Evolutionary conservation across 2,113 vertebrate species (phyloP).

Genomic region (Microtus pennsylvanicus): DNA sequence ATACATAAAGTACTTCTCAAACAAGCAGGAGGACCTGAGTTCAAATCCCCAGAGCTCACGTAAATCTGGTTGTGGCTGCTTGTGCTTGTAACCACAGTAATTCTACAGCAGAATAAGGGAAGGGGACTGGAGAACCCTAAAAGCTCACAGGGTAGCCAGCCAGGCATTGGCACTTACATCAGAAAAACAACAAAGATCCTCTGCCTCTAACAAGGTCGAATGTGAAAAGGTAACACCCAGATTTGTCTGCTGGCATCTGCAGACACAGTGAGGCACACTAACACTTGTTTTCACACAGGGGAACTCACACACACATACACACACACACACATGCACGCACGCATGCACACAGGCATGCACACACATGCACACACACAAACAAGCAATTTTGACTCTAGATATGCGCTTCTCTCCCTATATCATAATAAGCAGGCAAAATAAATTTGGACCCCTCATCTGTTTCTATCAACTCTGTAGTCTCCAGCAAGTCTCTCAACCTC

Average conservation of each 20-base stretch:
- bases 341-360: background rate
- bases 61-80: background rate
- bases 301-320: background rate
- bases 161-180: background rate
- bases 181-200: background rate
- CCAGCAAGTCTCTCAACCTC: background rate
- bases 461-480: background rate
- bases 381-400: background rate
- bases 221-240: background rate
- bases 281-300: background rate
- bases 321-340: background rate
- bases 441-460: background rate
- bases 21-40: background rate
- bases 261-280: too few species aligned
- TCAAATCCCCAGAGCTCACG: background rate
- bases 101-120: background rate
- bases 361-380: background rate
- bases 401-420: background rate
- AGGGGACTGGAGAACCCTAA: background rate
- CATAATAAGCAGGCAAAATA: background rate
- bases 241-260: background rate
- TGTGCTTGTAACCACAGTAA: background rate
- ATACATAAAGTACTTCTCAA: background rate
- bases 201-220: background rate
- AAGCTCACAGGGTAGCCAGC: too few species aligned